Base-by-base conservation (phyloP, 2,888 invertebrate species). In the Trichogramma evanescens region DNA sequence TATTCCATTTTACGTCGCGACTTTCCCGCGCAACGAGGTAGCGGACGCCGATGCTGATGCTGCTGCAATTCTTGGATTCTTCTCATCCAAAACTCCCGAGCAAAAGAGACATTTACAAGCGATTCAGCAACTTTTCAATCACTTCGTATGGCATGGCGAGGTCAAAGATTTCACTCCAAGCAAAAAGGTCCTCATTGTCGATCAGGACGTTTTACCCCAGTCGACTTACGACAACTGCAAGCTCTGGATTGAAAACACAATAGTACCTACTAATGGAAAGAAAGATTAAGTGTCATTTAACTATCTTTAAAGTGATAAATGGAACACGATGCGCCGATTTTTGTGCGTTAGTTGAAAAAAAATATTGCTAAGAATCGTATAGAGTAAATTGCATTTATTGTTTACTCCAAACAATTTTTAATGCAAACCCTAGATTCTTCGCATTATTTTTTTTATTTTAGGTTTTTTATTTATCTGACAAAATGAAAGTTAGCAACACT, bases 61-160 rank as follows among this genome's bases (percentile, higher is more conserved):
- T 0, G 84, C 85, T 56, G 91, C 91, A 1, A 92, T 93, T 67
- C 82, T 93, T 51, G 91, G 89, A 0, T 83, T 86, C 9, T 90
- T 88, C 68, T 86, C 87, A 62, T 86, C 88, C 0, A 85, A 84
- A 68, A 86, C 86, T 46, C 85, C 87, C 0, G 87, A 88, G 69
- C 89, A 91, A 72, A 83, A 87, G 49, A 82, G 88, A 13, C 92
- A 86, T 72, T 84, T 89, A 67, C 84, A 87, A 0, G 87, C 91
- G 8, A 89, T 93, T 82, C 91, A 91, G 72, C 86, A 88, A 65
- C 78, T 91, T 42, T 93, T 93, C 77, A 91, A 91, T 76, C 85
- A 89, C 69, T 93, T 85, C 70, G 89, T 91, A 2, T 85, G 88
- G 82, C 85, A 88, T 66, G 91, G 89, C n/a, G 83, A 82, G 65